Conservation (phyloP, 2,113 vertebrate species). For the Marmota monax region DNA sequence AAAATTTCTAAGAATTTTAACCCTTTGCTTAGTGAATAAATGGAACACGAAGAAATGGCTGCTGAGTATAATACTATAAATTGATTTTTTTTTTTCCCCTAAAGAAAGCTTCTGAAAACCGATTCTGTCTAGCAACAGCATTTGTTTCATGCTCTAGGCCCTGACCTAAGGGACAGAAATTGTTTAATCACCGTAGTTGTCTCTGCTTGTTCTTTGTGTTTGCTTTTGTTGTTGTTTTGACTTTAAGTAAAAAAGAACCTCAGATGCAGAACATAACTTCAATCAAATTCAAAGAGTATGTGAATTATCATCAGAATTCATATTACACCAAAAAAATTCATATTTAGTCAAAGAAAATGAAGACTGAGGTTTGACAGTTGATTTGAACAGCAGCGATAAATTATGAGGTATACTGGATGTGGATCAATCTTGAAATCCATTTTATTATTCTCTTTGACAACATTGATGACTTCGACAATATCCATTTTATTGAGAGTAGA, state of each 20-base stretch:
- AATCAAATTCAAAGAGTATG: neutral
- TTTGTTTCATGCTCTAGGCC: neutral
- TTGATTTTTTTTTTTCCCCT: constrained; percentile 35
- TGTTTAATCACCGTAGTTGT: neutral
- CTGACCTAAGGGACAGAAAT: neutral
- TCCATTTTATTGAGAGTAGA: neutral
- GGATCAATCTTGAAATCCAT: too few relatives aligned
- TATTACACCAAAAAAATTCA: too few relatives aligned
- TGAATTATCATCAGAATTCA: neutral
- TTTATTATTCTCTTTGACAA: neutral
- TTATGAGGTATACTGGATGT: too few relatives aligned
- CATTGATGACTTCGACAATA: neutral
- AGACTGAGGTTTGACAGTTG: neutral
- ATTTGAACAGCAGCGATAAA: neutral
- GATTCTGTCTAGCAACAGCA: neutral
- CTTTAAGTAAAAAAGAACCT: neutral
- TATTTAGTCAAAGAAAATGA: neutral
- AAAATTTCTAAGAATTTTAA: constrained; percentile 48
- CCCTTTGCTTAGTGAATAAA: neutral
- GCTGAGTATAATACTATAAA: neutral
- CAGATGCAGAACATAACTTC: neutral
- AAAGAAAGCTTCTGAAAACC: neutral
- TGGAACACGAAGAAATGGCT: neutral
- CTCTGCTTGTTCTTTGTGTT: neutral
- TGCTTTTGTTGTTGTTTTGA: neutral